Base-by-base conservation (phyloP, 2,888 invertebrate species). In the Acanthacorydalis orientalis region DNA sequence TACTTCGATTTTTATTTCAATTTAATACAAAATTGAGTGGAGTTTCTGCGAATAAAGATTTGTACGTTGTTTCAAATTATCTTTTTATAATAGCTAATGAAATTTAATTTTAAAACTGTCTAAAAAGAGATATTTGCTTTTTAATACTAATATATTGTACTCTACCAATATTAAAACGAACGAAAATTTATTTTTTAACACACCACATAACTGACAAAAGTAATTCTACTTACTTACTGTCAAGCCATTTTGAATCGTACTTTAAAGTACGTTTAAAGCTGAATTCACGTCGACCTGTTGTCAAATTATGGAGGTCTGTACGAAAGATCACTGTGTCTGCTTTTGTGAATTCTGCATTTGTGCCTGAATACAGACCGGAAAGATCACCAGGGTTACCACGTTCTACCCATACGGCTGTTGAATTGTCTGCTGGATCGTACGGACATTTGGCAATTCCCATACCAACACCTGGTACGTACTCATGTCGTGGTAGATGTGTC, bases 301-400 rank as follows among this genome's bases (percentile, higher is more conserved):
- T 67, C 55, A 70, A 68, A 60, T 78, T 76, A 57, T 72, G 75
- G 43, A 80, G 69, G 58, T 79, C 78, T 49, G 78, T 78, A 23
- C 80, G 69, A 59, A 80, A 80, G 59, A 83, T 81, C 52, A 83
- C 75, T 10, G 82, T 78, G 60, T 83, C 83, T 39, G 80, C 77
- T 57, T 78, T 77, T 31, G 77, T 77, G 61, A 79, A 76, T 60
- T 83, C 83, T 0, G 82, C 78, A 53, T 80, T 78, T 31, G 83
- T 83, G 32, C 80, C 83, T n/a, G 82, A 75, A 63, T 82, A 83
- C 7, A 83, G 65, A 0, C 78, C 75, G 31, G 78, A 73, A 41
- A 79, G 64, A 38, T 69, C 73, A 49, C 75, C 78, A 47, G 80
- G 78, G 61, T 81, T 81, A 51, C 80, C 81, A 51, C 67, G 63